Evolutionary conservation across 2,888 invertebrate species (phyloP).

Genomic region (Drosophila gaucha): DNA sequence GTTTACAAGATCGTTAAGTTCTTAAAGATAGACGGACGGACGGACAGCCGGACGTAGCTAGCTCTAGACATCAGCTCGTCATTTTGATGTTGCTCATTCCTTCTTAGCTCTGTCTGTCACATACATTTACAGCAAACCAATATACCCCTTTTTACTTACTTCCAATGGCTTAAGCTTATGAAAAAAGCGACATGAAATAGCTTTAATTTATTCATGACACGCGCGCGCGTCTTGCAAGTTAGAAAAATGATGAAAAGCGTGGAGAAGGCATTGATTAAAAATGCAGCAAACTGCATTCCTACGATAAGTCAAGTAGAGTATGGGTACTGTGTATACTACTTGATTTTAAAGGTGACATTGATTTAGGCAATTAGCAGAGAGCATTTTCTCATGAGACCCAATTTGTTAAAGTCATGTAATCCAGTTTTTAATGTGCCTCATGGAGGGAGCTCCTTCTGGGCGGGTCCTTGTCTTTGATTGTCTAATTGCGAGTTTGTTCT

Average conservation of each 20-base stretch:
- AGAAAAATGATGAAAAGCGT: constrained; percentile 4
- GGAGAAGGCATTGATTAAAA: constrained; percentile 62
- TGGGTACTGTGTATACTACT: no score
- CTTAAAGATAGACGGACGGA: no score
- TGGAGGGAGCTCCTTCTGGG: constrained; percentile 3
- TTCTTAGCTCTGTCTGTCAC: not conserved
- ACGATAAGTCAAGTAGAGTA: no score
- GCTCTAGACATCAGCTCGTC: not conserved
- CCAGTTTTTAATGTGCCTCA: constrained; percentile 22
- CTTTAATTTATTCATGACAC: constrained; percentile 77
- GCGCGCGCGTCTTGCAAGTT: constrained; percentile 58
- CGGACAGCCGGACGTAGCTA: no score
- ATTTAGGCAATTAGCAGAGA: constrained; percentile 68
- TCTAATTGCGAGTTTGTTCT: constrained; percentile 49
- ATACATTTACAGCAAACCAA: not conserved
- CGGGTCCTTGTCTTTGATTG: constrained; percentile 22
- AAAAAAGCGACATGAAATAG: constrained; percentile 61
- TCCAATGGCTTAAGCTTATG: not conserved
- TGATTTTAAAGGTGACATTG: constrained; percentile 60
- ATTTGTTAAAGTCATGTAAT: no score
- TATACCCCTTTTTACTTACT: not conserved
- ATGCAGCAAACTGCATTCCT: constrained; percentile 65
- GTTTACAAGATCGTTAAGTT: not conserved
- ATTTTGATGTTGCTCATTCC: not conserved
- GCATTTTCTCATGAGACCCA: constrained; percentile 17